phyloP scores from a whole-genome alignment of 2,113 vertebrate species.

The Hippolais icterina region DNA sequence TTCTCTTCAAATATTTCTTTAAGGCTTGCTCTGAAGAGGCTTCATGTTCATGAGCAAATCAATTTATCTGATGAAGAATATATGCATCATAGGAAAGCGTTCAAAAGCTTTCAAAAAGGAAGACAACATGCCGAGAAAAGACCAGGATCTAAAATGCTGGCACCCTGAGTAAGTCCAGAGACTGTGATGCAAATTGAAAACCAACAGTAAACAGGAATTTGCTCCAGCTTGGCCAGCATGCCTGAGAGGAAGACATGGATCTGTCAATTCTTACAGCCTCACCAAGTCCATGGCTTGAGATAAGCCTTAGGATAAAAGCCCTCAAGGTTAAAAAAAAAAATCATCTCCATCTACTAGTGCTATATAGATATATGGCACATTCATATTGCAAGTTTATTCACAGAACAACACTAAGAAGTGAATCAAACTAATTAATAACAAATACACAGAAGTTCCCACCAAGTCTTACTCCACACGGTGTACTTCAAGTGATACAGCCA shows the following conservation, averaged over 20 bases:
- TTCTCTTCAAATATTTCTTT: not conserved
- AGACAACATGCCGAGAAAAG: not conserved
- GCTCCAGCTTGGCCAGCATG: not conserved
- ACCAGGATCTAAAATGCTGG: not conserved
- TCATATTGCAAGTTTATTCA: fast-evolving
- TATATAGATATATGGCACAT: not conserved
- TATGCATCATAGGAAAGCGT: not conserved
- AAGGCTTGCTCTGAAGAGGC: not conserved
- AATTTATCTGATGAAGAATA: not conserved
- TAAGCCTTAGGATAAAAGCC: not conserved
- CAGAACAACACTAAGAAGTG: not conserved
- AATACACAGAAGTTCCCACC: not conserved
- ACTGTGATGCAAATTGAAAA: not conserved
- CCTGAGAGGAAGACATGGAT: not conserved
- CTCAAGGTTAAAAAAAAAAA: not conserved
- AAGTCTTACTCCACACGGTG: not conserved
- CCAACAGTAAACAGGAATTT: not conserved
- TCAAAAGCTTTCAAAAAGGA: not conserved
- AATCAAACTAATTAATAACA: not conserved
- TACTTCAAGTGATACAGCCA: not conserved
- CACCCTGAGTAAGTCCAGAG: not conserved
- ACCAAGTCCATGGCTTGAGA: not conserved
- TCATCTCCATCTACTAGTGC: not conserved
- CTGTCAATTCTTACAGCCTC: not conserved
- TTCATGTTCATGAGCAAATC: not conserved